phyloP scores from a whole-genome alignment of 2,113 vertebrate genomes.

The Cairina moschata region DNA sequence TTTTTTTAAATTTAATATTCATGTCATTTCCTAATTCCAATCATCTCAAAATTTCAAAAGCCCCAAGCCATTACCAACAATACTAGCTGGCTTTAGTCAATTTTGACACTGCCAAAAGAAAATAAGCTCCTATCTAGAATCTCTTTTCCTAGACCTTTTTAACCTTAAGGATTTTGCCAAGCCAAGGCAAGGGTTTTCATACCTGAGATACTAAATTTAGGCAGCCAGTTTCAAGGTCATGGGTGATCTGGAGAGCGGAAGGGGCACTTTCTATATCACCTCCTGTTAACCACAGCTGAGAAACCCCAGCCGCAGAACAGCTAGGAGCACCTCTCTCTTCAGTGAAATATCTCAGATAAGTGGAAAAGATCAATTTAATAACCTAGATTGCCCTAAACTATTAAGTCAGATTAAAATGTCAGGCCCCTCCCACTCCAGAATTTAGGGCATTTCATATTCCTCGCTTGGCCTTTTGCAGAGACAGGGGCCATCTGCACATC shows the following conservation, averaged over 20 bases:
- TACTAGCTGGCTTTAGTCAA: neutral
- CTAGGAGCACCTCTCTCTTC: neutral
- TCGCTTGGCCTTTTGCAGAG: neutral
- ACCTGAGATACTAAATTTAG: neutral
- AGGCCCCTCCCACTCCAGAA: slow-evolving; percentile 13
- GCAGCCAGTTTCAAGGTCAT: neutral
- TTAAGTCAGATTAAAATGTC: slow-evolving; percentile 61
- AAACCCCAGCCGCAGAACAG: neutral
- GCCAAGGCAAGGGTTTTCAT: neutral
- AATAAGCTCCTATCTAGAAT: neutral
- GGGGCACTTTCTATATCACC: neutral
- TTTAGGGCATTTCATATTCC: slow-evolving; percentile 26
- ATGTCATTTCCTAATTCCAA: neutral
- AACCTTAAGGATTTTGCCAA: neutral
- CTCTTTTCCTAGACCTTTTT: neutral
- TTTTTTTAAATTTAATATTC: neutral
- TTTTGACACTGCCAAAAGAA: neutral
- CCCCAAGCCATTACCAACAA: neutral
- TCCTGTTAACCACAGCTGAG: neutral
- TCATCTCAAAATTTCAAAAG: neutral
- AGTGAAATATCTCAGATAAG: neutral
- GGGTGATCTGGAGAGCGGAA: neutral
- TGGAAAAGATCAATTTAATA: slow-evolving; percentile 46
- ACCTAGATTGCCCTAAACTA: slow-evolving; percentile 49
- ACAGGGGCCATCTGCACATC: slow-evolving; percentile 1